These are phyloP conservation scores for Neopelma chrysocephalum DNA, from an alignment of 2,797 vertebrate genomes.

Conservation along the genomic window DNA sequence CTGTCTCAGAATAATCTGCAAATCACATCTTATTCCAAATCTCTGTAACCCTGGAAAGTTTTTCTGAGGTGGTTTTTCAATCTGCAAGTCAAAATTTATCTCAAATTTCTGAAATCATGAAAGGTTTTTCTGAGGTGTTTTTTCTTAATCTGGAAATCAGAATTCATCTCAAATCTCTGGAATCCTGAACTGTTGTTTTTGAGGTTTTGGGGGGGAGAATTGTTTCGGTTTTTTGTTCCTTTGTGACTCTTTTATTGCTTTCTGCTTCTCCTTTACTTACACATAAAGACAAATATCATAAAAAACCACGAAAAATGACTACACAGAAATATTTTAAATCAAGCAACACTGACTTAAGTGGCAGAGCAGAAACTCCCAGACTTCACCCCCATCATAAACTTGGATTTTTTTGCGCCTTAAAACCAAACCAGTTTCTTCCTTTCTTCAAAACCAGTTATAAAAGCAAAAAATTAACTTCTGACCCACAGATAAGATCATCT, in stretches of 20 bases:
- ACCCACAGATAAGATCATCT: not conserved
- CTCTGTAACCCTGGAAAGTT: not conserved
- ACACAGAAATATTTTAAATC: not conserved
- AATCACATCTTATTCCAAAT: not conserved
- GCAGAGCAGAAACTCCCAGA: not conserved
- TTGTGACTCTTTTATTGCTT: not conserved
- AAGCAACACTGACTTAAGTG: not conserved
- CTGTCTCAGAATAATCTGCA: not conserved
- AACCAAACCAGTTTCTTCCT: not conserved
- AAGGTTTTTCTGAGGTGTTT: not conserved
- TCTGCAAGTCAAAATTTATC: not conserved
- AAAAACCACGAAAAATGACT: not conserved
- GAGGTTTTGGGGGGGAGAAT: not conserved
- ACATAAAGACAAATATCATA: not conserved
- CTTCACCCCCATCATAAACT: not conserved
- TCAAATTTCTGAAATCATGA: not conserved
- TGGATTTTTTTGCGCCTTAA: not conserved
- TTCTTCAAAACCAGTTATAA: not conserved
- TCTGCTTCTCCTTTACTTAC: not conserved
- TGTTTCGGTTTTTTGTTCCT: not conserved
- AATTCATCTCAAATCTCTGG: not conserved
- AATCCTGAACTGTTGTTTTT: not conserved
- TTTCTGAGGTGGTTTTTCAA: not conserved
- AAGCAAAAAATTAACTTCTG: slow-evolving; percentile 4
- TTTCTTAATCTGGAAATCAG: not conserved